Evolutionary conservation across 2,797 vertebrate genomes (phyloP).

Genomic region (Molossus alvarezi): DNA sequence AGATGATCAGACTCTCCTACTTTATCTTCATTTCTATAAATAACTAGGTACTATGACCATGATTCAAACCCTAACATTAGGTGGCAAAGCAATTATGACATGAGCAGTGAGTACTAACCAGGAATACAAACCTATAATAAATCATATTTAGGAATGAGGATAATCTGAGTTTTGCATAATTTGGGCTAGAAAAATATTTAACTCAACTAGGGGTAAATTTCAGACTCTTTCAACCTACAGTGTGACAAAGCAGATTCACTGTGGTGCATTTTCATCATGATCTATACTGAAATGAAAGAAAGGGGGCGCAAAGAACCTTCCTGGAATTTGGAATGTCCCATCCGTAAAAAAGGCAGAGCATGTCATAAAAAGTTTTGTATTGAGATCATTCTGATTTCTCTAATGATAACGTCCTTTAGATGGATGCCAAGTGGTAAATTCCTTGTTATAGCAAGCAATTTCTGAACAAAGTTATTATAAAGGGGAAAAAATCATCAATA

Average conservation of each 20-base stretch:
- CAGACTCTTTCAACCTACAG: background rate
- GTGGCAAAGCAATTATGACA: conserved; percentile 61
- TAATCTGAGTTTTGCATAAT: conserved; percentile 66
- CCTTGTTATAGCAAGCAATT: background rate
- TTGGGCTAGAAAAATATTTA: conserved; percentile 66
- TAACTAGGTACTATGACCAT: conserved; percentile 51
- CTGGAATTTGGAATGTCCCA: background rate
- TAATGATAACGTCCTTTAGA: background rate
- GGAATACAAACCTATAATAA: conserved; percentile 63
- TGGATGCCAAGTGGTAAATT: background rate
- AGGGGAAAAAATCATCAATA: background rate
- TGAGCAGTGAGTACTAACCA: conserved; percentile 1
- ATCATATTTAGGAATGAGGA: conserved; percentile 39
- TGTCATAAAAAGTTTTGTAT: background rate
- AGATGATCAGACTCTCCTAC: conserved; percentile 41
- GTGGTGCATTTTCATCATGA: background rate
- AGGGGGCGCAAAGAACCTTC: background rate
- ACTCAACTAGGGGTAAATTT: conserved; percentile 54
- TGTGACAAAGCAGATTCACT: background rate
- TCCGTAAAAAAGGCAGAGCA: background rate
- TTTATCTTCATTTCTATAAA: conserved; percentile 79
- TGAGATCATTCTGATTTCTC: background rate
- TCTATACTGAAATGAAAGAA: background rate
- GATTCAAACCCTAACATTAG: conserved; percentile 66
- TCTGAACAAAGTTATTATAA: background rate